Base-by-base conservation (phyloP, 2,888 invertebrate genomes). In the Polyommatus iphigenia region DNA sequence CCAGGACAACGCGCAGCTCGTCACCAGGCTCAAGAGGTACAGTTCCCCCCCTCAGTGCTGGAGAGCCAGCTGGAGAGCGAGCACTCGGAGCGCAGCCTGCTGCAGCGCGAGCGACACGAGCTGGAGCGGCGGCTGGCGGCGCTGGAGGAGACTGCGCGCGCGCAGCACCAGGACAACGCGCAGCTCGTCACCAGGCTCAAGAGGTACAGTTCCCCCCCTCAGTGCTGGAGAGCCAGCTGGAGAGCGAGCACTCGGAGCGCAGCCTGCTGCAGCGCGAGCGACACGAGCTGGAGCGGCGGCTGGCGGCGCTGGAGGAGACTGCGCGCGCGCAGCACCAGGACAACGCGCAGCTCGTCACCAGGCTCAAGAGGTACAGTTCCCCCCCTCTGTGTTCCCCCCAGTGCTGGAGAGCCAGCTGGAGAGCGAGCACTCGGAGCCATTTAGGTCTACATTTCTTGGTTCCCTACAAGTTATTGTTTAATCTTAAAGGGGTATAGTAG, bases 201-300 rank as follows among this genome's bases (percentile, higher is more conserved):
- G 86, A 95, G 93, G 93, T 92, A 79, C 72, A 62, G 24, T 20
- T n/a, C 41, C 72, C 72, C 20, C 0, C 15, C 29, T 15, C 88
- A 97, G 97, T 97, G 79, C 93, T 99, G 83, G 99, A 99, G 90
- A 96, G 97, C 29, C 99, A 99, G 87, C 90, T 99, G 81, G 99
- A 99, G 88, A 97, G 97, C 83, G 99, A 99, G 89, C 98, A 99
- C 88, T 97, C 98, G 80, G 98, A 99, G 89, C 95, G 99, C 62
- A 98, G 98, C 59, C 90, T 97, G 79, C 92, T 99, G 75, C 91
- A 98, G 59, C 95, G 98, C 15, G 98, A 99, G 86, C 97, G 98
- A 80, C 98, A 99, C 87, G 98, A 99, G 85, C 90, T 99, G 79
- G 99, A 99, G 90, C 95, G 98, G 5, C 95, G 98, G 13, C 93